Conservation (phyloP, 2,113 vertebrate genomes). For the Bubo bubo region DNA sequence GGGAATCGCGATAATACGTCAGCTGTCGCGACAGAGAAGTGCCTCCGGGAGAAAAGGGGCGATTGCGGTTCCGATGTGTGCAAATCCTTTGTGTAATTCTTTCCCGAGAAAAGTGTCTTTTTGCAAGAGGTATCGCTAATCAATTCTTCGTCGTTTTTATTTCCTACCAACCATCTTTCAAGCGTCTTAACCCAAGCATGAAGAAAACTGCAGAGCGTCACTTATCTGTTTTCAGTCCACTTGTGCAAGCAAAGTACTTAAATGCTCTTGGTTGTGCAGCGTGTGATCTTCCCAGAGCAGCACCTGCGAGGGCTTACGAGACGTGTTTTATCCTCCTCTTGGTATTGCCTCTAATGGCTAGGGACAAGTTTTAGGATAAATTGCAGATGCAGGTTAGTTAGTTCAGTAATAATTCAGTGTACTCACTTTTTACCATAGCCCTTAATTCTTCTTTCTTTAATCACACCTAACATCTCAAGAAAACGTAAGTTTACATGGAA, state of each 20-base stretch:
- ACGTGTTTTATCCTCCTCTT: background rate
- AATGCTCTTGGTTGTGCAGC: background rate
- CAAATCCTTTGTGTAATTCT: slow-evolving; percentile 48
- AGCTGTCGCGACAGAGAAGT: background rate
- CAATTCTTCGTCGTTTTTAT: background rate
- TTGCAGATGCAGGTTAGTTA: background rate
- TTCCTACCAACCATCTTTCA: background rate
- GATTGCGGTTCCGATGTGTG: background rate
- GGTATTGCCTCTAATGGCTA: background rate
- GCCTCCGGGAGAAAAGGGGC: background rate
- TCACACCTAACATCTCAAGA: background rate
- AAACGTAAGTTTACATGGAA: background rate
- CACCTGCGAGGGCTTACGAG: background rate
- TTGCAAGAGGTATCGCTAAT: background rate
- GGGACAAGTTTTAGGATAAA: background rate
- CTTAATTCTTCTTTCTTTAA: background rate
- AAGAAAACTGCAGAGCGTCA: background rate
- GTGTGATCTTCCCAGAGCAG: background rate
- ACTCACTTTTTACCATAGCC: background rate
- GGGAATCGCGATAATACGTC: background rate
- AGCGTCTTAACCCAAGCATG: background rate
- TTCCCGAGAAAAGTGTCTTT: background rate
- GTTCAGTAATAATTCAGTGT: background rate
- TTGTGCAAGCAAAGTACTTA: background rate
- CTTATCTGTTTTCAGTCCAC: background rate